Evolutionary conservation across 2,113 vertebrate genomes (phyloP).

Genomic region (Nicator chloris): DNA sequence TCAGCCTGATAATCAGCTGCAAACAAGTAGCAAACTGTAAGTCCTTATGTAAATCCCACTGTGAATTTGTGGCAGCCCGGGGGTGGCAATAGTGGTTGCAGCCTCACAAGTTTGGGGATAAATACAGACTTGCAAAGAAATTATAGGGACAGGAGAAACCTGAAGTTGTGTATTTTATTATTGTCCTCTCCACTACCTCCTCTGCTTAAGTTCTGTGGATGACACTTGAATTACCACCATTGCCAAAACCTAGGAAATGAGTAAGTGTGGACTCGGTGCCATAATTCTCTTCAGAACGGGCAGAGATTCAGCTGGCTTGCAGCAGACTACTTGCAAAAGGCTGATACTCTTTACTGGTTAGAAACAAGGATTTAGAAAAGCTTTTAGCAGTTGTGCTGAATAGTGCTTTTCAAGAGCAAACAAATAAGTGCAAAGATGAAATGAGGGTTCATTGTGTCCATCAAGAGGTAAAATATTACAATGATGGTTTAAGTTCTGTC

Average conservation of each 20-base stretch:
- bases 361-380: not conserved
- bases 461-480: not conserved
- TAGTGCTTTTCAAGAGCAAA: not conserved
- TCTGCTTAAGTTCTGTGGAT: not conserved
- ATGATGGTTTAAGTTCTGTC: not conserved
- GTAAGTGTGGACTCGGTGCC: not conserved
- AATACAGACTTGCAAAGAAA: not conserved
- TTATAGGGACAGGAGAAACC: not conserved
- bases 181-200: not conserved
- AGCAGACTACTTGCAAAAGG: not conserved
- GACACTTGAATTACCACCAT: not conserved
- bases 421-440: not conserved
- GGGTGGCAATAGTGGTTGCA: not conserved
- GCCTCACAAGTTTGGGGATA: not conserved
- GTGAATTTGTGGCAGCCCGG: not conserved
- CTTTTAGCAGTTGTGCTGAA: not conserved
- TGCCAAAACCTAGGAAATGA: conserved; percentile 36
- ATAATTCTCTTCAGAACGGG: not conserved
- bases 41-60: not conserved
- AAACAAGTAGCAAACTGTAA: not conserved
- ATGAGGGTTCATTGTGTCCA: not conserved
- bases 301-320: not conserved
- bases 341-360: not conserved
- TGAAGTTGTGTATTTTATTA: not conserved
- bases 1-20: not conserved